Percentiles rank a stretch among this genome's conserved stretches.
phyloP scores from a whole-genome alignment of 1,140 invertebrate genomes.

The Microplitis mediator region DNA sequence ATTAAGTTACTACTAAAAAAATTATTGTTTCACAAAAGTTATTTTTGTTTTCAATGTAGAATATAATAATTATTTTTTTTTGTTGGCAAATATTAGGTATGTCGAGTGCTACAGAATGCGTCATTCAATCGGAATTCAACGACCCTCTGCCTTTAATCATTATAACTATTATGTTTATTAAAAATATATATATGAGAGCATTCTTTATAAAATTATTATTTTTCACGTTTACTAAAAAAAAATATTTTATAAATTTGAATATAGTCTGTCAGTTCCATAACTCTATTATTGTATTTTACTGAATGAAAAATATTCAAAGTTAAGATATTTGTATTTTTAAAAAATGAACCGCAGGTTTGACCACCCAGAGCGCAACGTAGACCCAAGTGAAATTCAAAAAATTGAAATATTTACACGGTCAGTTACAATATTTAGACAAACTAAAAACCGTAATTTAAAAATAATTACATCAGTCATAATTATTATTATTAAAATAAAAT shows the following conservation, averaged over 20 bases:
- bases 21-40: not conserved
- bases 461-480: too few relatives aligned
- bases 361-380: too few relatives aligned
- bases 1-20: too few relatives aligned
- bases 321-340: not conserved
- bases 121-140: conserved; percentile 57
- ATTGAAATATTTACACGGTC: not conserved
- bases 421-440: too few relatives aligned
- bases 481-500: too few relatives aligned
- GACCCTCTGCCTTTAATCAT: conserved; percentile 26
- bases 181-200: too few relatives aligned
- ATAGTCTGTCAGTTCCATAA: too few relatives aligned
- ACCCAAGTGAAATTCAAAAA: not conserved
- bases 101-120: conserved; percentile 48
- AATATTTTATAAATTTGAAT: too few relatives aligned
- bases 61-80: not conserved
- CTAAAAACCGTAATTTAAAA: too few relatives aligned
- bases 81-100: conserved; percentile 25
- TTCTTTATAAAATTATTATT: too few relatives aligned
- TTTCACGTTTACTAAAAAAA: too few relatives aligned
- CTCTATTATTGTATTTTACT: too few relatives aligned
- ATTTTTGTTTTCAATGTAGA: not conserved
- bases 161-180: not conserved
- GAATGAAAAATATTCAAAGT: not conserved
- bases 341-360: not conserved